Conservation (phyloP, 2,113 vertebrate genomes). For the Plecotus auritus region DNA sequence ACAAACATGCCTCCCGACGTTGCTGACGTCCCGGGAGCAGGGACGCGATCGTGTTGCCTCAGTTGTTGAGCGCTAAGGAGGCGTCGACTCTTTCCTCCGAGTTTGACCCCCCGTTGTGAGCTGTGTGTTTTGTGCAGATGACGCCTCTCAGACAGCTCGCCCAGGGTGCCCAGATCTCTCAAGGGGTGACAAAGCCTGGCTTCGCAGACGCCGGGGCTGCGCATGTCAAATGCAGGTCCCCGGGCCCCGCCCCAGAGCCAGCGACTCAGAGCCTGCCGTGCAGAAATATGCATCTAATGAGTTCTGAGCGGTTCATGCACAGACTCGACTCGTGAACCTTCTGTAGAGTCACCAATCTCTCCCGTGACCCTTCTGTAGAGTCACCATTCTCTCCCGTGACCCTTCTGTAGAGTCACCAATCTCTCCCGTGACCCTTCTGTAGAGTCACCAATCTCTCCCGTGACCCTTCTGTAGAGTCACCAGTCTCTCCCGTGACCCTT, state of each 20-base stretch:
- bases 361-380: neutral
- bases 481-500: neutral
- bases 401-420: too few relatives aligned
- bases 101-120: neutral
- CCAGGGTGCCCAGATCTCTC: neutral
- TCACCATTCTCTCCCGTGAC: too few relatives aligned
- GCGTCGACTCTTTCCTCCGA: neutral
- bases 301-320: neutral
- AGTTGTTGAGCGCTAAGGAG: neutral
- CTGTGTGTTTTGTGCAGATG: neutral
- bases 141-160: neutral
- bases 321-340: too few relatives aligned
- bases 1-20: neutral
- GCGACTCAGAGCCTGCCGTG: neutral
- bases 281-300: neutral
- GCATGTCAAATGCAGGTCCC: neutral
- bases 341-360: too few relatives aligned
- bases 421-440: neutral
- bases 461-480: neutral
- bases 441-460: too few relatives aligned
- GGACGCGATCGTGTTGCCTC: neutral
- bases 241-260: fast-evolving
- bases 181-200: neutral
- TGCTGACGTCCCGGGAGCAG: neutral
- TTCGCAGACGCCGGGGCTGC: neutral